These are phyloP conservation scores for Micronycteris hirsuta DNA, from an alignment of 2,113 vertebrate genomes.

Conservation along the genomic window DNA sequence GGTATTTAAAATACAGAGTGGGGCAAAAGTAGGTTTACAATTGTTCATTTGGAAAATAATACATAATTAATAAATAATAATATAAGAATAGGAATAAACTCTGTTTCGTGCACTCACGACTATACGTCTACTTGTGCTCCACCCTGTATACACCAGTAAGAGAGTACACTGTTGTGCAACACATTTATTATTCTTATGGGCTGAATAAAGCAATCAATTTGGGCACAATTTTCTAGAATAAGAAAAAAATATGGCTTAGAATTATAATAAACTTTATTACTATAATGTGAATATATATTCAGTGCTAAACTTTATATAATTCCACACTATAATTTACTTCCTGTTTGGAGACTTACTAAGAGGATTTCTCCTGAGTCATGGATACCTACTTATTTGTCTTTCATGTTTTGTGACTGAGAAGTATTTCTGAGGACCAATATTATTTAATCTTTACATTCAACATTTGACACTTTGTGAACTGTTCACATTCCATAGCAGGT, in stretches of 20 bases:
- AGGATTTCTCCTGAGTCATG: constrained; percentile 33
- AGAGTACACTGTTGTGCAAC: background rate
- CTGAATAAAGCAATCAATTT: background rate
- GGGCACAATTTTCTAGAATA: background rate
- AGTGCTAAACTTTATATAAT: background rate
- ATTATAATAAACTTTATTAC: constrained; percentile 9
- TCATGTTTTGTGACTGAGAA: constrained; percentile 11
- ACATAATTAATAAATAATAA: background rate
- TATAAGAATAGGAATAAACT: background rate
- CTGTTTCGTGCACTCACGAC: too few relatives aligned
- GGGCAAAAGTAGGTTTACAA: background rate
- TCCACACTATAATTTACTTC: constrained; percentile 1
- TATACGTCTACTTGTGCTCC: background rate
- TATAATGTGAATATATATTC: background rate
- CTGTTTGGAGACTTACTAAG: background rate
- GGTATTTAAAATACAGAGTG: constrained; percentile 33
- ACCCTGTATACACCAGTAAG: background rate
- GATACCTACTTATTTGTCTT: constrained; percentile 23
- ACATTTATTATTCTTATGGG: background rate
- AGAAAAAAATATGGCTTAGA: constrained; percentile 2
- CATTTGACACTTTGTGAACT: background rate
- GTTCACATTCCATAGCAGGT: background rate
- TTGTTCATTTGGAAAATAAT: background rate
- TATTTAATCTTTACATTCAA: background rate
- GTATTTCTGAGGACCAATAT: background rate